These are phyloP conservation scores for Manis crassicaudata DNA, from an alignment of 2,797 vertebrate species.

Conservation along the genomic window DNA sequence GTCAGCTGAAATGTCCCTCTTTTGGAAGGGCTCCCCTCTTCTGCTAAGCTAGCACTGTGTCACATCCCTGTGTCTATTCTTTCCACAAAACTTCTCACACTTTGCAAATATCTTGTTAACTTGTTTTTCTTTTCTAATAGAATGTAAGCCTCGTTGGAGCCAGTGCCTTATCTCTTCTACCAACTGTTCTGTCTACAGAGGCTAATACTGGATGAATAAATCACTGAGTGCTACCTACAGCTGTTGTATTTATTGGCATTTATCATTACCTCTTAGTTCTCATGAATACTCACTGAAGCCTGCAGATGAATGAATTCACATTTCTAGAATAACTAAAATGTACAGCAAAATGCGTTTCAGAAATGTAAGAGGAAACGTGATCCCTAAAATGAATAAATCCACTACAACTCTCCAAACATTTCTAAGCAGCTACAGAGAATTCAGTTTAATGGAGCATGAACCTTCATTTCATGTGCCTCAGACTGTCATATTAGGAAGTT, in stretches of 20 bases:
- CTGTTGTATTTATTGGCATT: background rate
- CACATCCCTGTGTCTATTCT: background rate
- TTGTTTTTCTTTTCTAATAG: background rate
- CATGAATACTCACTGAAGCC: background rate
- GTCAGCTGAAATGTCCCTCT: background rate
- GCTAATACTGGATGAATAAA: background rate
- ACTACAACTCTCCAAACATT: background rate
- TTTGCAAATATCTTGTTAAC: background rate
- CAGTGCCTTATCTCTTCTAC: background rate
- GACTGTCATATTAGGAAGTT: constrained; percentile 33
- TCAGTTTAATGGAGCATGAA: background rate
- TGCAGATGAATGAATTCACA: background rate
- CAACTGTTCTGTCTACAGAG: background rate
- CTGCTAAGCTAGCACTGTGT: background rate
- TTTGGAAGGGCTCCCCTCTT: background rate
- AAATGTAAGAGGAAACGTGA: background rate
- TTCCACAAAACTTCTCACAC: background rate
- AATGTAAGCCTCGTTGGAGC: background rate
- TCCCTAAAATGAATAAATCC: background rate
- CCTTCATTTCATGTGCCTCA: constrained; percentile 1
- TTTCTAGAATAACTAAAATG: constrained; percentile 34
- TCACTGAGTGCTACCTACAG: background rate
- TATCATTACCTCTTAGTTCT: background rate
- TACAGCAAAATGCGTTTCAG: background rate
- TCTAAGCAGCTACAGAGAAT: constrained; percentile 31